phyloP scores from a whole-genome alignment of 2,113 vertebrate species.

The Rhinoderma darwinii region DNA sequence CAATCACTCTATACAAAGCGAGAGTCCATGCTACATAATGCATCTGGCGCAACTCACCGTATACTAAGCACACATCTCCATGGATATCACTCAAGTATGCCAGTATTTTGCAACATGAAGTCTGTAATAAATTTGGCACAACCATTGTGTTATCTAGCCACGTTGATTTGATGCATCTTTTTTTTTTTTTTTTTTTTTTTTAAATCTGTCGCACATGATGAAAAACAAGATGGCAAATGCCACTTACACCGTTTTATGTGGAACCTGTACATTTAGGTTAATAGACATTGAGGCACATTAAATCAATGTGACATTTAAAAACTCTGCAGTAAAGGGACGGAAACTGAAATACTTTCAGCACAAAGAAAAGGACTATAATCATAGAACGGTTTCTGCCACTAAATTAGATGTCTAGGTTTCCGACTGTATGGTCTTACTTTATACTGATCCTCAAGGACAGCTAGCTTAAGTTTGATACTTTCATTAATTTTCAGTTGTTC shows the following conservation, averaged over 20 bases:
- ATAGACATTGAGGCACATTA: neutral
- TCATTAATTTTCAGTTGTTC: constrained; percentile 91
- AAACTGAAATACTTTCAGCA: neutral
- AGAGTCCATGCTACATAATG: neutral
- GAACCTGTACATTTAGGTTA: neutral
- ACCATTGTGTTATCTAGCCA: neutral
- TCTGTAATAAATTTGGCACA: neutral
- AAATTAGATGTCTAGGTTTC: neutral
- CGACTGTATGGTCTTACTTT: constrained; percentile 75
- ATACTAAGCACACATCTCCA: neutral
- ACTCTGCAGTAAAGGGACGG: neutral
- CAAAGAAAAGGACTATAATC: neutral
- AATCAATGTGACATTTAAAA: too few relatives aligned
- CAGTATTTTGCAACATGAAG: neutral
- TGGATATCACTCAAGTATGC: neutral
- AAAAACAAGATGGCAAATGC: neutral
- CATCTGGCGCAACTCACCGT: neutral
- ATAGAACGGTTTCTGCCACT: neutral
- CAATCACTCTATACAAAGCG: neutral
- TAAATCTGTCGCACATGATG: neutral
- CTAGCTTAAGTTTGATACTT: constrained; percentile 83
- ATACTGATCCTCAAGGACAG: constrained; percentile 86
- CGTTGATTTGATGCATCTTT: neutral
- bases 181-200: neutral
- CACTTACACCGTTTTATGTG: neutral